Conservation (phyloP, 2,113 vertebrate genomes). For the Gopherus evgoodei region DNA sequence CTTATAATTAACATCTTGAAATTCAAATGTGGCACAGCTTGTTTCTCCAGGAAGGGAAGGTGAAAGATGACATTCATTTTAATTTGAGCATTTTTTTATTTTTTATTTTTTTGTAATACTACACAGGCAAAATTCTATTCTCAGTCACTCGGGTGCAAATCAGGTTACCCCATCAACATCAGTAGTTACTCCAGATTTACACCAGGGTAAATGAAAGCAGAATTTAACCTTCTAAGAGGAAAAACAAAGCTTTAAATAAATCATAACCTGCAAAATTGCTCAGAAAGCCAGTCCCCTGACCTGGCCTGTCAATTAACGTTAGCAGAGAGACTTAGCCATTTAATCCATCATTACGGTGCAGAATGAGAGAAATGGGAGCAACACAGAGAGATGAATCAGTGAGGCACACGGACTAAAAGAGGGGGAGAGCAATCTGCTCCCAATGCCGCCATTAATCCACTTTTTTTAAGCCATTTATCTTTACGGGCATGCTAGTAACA, state of each 20-base stretch:
- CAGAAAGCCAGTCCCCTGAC: neutral
- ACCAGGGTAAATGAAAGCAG: neutral
- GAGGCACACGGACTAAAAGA: neutral
- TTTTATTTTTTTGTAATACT: neutral
- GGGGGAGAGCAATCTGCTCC: neutral
- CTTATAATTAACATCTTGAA: neutral
- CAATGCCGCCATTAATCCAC: neutral
- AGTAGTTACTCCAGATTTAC: neutral
- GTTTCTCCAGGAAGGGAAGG: neutral
- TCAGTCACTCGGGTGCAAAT: neutral
- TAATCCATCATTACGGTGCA: neutral
- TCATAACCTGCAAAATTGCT: neutral
- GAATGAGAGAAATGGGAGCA: neutral
- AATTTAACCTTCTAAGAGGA: neutral
- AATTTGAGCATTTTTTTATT: neutral
- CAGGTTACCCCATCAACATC: neutral
- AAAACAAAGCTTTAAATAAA: neutral
- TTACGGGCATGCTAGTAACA: neutral
- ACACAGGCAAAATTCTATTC: neutral
- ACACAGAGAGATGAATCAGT: neutral
- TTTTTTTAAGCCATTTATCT: neutral
- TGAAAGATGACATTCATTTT: neutral
- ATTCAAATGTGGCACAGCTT: neutral
- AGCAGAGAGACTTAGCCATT: neutral
- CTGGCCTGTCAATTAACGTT: neutral